phyloP scores from a whole-genome alignment of 2,113 vertebrate species.

The Catharus fuscescens region DNA sequence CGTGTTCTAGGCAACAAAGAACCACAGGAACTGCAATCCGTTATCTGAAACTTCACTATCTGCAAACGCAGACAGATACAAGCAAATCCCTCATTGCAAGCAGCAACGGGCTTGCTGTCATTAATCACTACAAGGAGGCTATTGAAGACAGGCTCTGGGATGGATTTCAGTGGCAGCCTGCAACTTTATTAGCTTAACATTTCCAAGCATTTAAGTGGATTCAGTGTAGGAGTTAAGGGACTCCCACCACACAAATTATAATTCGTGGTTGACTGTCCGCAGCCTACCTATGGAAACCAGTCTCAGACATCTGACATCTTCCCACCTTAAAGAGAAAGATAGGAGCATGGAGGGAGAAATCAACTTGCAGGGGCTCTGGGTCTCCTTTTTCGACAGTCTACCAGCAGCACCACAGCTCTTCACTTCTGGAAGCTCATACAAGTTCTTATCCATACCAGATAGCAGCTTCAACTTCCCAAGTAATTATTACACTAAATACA shows the following conservation, averaged over 20 bases:
- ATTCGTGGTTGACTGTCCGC: background rate
- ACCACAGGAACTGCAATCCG: slow-evolving; percentile 30
- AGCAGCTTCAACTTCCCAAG: background rate
- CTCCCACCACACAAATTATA: background rate
- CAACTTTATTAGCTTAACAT: slow-evolving; percentile 59
- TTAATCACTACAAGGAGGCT: slow-evolving; percentile 57
- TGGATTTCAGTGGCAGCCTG: slow-evolving; percentile 52
- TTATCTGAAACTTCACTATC: slow-evolving; percentile 51
- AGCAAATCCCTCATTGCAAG: slow-evolving; percentile 42
- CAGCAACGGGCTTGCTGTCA: slow-evolving; percentile 27
- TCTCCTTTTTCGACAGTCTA: background rate
- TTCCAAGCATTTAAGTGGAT: slow-evolving; percentile 43
- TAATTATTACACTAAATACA: background rate
- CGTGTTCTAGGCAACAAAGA: slow-evolving; percentile 7
- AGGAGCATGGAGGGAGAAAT: background rate
- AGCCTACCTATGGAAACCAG: background rate
- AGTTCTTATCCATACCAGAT: background rate
- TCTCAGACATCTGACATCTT: background rate
- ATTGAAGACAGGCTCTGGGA: slow-evolving; percentile 59
- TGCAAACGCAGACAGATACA: slow-evolving; percentile 32
- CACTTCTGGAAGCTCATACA: background rate
- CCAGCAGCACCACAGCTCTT: background rate
- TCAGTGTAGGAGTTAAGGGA: slow-evolving; percentile 11
- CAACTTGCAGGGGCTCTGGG: background rate
- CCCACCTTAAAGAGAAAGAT: background rate